Base-by-base conservation (phyloP, 2,888 invertebrate species). In the Endotricha flammealis region DNA sequence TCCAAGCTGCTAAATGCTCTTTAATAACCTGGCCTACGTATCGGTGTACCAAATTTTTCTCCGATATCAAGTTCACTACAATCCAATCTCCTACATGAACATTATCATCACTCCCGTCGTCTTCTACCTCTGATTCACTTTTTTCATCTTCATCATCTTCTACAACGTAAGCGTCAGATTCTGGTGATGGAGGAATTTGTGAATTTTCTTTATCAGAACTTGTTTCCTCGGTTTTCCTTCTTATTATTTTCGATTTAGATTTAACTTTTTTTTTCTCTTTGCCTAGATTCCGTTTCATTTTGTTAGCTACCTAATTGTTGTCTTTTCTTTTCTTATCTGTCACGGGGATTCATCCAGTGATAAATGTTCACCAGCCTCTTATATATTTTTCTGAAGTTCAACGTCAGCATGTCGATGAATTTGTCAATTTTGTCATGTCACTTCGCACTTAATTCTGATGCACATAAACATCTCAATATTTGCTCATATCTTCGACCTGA, bases 11-110 rank as follows among this genome's bases (percentile, higher is more conserved):
- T 14, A 34, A 13, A 29, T 17, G 9, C 20, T 40, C 44, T n/a
- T 34, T 47, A 20, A 44, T 17, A 12, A 51, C 30, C 36, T 50
- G 54, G 5, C 48, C 50, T 20, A 52, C 53, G 40, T 48, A 51
- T 27, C 47, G 35, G 36, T 50, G 50, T 16, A 41, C 36, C n/a
- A 49, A 16, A 35, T 47, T 47, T 33, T 42, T 54, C 35, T 46
- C 17, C 4, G 50, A 52, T 4, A 41, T 14, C 22, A 54, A 29
- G 22, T 56, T 53, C 9, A 56, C 48, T 4, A 52, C 30, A 29
- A 52, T 43, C 50, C 48, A 53, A 42, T 48, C 47, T n/a, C 42
- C 41, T 38, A 13, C 36, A 29, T 39, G 35, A 34, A 44, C 34
- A 41, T 39, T 28, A 16, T 42, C 43, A 14, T 41, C 40, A 42